These are phyloP conservation scores for Colius striatus DNA, from an alignment of 2,113 vertebrate species.

Conservation along the genomic window DNA sequence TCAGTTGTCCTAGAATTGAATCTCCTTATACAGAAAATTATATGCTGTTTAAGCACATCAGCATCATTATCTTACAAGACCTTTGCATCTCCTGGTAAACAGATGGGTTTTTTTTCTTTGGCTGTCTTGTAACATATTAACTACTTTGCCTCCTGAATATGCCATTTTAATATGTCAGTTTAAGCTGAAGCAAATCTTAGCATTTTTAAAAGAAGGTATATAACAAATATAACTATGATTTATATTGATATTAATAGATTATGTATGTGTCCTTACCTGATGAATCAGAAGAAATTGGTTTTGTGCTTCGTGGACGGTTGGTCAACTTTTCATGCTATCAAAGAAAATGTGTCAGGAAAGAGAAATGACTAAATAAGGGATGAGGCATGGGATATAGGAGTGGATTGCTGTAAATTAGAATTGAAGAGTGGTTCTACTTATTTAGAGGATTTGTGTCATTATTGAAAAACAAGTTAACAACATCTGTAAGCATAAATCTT, in stretches of 20 bases:
- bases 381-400: not conserved
- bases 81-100: not conserved
- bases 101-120: not conserved
- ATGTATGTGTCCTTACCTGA: conserved; percentile 69
- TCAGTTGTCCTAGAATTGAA: not conserved
- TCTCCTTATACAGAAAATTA: not conserved
- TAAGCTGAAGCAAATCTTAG: not conserved
- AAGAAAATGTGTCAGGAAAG: conserved; percentile 7
- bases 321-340: conserved; percentile 78
- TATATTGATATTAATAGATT: not conserved
- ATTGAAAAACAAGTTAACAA: not conserved
- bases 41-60: not conserved
- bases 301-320: conserved; percentile 61
- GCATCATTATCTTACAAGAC: not conserved
- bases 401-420: not conserved
- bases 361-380: not conserved
- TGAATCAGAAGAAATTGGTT: conserved; percentile 68
- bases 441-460: not conserved
- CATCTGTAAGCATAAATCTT: not conserved
- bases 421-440: not conserved
- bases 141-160: not conserved
- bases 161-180: not conserved
- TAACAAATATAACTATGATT: not conserved
- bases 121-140: not conserved
- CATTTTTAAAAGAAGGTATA: not conserved